Percentiles rank a stretch among this genome's conserved stretches.
Conservation (phyloP, 2,888 invertebrate genomes). For the Dione vanillae region DNA sequence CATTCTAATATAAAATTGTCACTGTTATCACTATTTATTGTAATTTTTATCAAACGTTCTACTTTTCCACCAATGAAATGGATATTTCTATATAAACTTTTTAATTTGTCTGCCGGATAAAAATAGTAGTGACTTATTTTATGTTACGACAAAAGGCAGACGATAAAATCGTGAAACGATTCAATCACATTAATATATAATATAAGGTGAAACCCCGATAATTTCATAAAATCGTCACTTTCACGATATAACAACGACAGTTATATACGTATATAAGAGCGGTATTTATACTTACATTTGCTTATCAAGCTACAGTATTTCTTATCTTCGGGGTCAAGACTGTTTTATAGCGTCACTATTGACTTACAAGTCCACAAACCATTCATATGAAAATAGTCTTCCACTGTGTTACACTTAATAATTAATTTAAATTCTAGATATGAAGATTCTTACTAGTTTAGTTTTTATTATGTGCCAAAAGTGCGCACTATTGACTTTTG, state of each 20-base stretch:
- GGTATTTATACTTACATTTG: constrained; percentile 9
- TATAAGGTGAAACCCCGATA: too few species aligned
- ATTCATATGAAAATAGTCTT: constrained; percentile 29
- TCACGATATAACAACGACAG: background rate
- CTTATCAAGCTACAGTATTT: constrained; percentile 4
- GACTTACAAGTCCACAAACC: constrained; percentile 43
- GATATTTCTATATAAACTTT: background rate
- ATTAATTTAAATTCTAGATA: constrained; percentile 34
- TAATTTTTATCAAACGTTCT: background rate
- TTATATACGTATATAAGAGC: background rate
- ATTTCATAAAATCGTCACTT: too few species aligned
- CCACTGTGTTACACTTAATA: constrained; percentile 22
- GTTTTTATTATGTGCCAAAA: constrained; percentile 44
- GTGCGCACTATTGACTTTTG: constrained; percentile 25
- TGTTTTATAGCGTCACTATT: constrained; percentile 39
- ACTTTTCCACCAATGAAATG: background rate
- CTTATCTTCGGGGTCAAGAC: constrained; percentile 50
- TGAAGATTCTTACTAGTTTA: constrained; percentile 41
- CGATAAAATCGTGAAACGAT: too few species aligned
- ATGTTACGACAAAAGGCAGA: too few species aligned
- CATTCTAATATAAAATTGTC: background rate
- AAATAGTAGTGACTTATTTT: too few species aligned
- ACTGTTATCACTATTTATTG: background rate
- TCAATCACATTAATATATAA: too few species aligned
- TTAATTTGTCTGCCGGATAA: too few species aligned